Evolutionary conservation across 2,113 vertebrate genomes (phyloP), one percentile per base, ranked within the genome.

Genomic region (Saccopteryx bilineata): DNA sequence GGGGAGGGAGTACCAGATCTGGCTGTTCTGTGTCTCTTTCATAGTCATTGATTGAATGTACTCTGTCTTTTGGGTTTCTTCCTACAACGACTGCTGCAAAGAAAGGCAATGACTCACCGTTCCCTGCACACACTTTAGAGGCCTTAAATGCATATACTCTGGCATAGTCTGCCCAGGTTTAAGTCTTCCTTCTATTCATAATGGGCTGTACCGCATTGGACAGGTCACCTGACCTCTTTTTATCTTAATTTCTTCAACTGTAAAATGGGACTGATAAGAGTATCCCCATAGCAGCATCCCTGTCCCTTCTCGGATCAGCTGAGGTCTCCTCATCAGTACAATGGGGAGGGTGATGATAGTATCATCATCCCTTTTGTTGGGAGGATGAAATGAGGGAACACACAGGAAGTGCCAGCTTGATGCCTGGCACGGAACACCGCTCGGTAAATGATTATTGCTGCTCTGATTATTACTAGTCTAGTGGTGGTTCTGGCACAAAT

Each of bases 211-310:
- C 46, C 3, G 0, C 0, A 0, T 33, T n/a, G 48, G 60, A 56
- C 52, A 23, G 79, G 52, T 68, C 12, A 15, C 7, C 26, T 66
- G 61, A 69, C 13, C 28, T 56, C 18, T 86, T 76, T 14, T 5
- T 66, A 56, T 58, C 61, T 90, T 93, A 7, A 5, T 91, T 72
- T 91, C 75, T 87, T 78, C 91, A 83, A 1, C 28, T 24, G 18
- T 91, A 28, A 54, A n/a, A 68, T 18, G 71, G 63, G n/a, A 9
- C 91, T 66, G 75, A 17, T 24, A 18, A 79, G 8, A 19, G 28
- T 61, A 26, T 28, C 48, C 31, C 5, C 46, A 24, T 86, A 1
- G 1, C 31, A 54, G 78, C 50, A 26, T 54, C 72, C 68, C 48
- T 26, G 7, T 31, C 12, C 58, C 17, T 24, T 28, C 66, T 58